These are phyloP conservation scores for Odocoileus hemionus DNA, from an alignment of 2,113 vertebrate genomes.

Conservation along the genomic window DNA sequence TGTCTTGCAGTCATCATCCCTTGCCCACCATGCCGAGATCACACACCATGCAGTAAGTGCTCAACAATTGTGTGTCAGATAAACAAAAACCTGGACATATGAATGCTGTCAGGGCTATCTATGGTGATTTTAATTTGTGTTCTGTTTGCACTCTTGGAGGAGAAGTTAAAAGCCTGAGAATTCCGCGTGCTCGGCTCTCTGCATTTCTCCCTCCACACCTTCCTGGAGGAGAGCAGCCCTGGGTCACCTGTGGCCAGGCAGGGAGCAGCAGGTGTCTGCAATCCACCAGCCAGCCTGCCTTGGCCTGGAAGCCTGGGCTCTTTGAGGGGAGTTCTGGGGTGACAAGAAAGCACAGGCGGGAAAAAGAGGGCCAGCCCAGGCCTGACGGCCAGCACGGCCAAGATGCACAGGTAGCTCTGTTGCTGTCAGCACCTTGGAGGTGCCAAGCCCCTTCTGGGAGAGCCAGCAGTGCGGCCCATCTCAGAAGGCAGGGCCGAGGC, in stretches of 20 bases:
- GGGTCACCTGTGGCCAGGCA: not conserved
- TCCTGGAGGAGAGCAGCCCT: not conserved
- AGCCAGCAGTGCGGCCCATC: not conserved
- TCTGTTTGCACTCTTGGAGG: not conserved
- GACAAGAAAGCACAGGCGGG: not conserved
- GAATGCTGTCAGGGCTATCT: not conserved
- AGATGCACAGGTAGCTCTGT: not conserved
- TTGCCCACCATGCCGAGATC: rapidly evolving
- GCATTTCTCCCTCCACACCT: not conserved
- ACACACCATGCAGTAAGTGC: not conserved
- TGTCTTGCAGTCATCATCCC: rapidly evolving
- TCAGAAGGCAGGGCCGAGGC: not conserved
- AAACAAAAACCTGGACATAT: not conserved
- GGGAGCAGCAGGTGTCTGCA: not conserved
- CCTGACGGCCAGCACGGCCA: rapidly evolving
- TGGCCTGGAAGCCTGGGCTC: not conserved
- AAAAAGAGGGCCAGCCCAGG: not conserved
- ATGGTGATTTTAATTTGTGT: not conserved
- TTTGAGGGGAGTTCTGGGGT: not conserved
- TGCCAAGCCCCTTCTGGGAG: not conserved
- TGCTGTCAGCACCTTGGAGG: not conserved
- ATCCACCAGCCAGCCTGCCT: too few species aligned
- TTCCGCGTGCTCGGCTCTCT: not conserved
- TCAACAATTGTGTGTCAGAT: rapidly evolving
- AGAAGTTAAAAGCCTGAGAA: not conserved